Conservation (phyloP, 2,888 invertebrate species). For the Chalcis sispes region DNA sequence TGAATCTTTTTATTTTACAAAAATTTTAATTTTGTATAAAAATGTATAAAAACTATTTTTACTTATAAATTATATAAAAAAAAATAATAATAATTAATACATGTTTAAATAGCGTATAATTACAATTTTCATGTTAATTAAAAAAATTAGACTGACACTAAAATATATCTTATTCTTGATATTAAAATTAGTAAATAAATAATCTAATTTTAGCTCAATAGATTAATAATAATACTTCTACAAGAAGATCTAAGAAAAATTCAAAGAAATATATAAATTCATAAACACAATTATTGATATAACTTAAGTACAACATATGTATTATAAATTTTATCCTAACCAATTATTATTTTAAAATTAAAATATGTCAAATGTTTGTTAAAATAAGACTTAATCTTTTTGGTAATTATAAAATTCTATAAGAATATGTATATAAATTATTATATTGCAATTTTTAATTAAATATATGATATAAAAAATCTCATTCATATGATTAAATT, state of each 20-base stretch:
- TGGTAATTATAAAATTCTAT: slow-evolving; percentile 32
- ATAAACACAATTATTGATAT: background rate
- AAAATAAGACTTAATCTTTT: slow-evolving; percentile 36
- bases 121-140: too few species aligned
- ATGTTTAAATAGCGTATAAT: too few species aligned
- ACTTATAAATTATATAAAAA: too few species aligned
- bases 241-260: background rate
- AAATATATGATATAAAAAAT: background rate
- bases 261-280: background rate
- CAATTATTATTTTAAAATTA: slow-evolving; percentile 4
- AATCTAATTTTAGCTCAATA: background rate
- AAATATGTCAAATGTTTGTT: slow-evolving; percentile 13
- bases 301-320: slow-evolving; percentile 42
- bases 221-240: background rate
- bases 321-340: background rate
- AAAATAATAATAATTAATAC: too few species aligned
- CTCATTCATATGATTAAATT: background rate
- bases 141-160: too few species aligned
- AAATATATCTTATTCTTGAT: background rate
- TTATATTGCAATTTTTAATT: slow-evolving; percentile 3
- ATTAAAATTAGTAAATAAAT: background rate
- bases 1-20: too few species aligned
- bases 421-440: background rate
- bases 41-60: too few species aligned
- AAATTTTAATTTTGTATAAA: too few species aligned